Evolutionary conservation across 2,888 invertebrate species (phyloP), one percentile per base, ranked within the genome.

Genomic region (Lysandra bellargus): DNA sequence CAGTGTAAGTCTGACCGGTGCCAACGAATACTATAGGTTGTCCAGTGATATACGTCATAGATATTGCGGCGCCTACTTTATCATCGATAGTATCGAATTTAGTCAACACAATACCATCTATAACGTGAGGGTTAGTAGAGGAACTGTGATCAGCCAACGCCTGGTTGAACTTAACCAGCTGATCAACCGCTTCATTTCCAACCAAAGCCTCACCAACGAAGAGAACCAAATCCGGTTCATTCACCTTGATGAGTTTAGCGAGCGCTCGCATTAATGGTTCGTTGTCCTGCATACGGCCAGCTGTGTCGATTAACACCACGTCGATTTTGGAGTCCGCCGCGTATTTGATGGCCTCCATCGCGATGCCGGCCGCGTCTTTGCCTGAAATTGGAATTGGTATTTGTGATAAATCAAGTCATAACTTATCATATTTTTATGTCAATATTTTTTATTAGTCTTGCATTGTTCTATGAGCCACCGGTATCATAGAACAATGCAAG

Each of bases 31-130:
- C 98, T 79, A 99, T 99, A 0, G 99, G 99, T 91, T 99, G 99
- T 0, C 99, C 99, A 0, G 99, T 99, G 82, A 99, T 99, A 91
- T 99, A 99, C 0, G 99, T 99, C 99, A 99, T 99, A 23, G 99
- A 99, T 85, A 99, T 99, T 30, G 99, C 99, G 72, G 99, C 99
- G 12, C 99, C 99, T 40, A 99, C 98, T 95, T 99, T 99, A 91
- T 99, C 99, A 90, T 99, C 99, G 86, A 99, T 99, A 0, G 99
- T 99, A 91, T 99, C 99, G 93, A 99, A 99, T 94, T 99, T 99
- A 7, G 99, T 99, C 76, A 99, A 95, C 14, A 99, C 99, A 85
- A 99, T 99, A 78, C 99, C 99, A 92, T 99, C 99, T 84, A 99
- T 99, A 74, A 98, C 96, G 87, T 98, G 98, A 0, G 99, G 98